phyloP scores from a whole-genome alignment of 2,888 invertebrate genomes.

The Scaptomyza polygonia region DNA sequence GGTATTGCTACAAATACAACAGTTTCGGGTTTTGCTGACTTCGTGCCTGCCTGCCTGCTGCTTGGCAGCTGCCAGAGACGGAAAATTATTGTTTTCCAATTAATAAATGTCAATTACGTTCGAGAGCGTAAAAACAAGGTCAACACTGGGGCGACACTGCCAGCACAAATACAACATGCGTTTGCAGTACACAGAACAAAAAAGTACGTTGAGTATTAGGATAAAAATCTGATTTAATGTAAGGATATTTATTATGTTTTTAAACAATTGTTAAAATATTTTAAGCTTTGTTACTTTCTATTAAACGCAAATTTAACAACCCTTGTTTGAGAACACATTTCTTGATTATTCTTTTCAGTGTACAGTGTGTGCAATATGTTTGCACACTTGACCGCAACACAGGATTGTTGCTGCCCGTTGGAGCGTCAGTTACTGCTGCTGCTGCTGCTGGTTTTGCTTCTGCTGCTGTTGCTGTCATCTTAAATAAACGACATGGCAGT shows the following conservation, averaged over 20 bases:
- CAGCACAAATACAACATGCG: slow-evolving; percentile 5
- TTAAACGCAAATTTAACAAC: too few relatives aligned
- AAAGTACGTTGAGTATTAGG: background rate
- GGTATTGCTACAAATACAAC: slow-evolving; percentile 17
- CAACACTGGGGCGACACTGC: slow-evolving; percentile 19
- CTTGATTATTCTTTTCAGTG: background rate
- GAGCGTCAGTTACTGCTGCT: slow-evolving; percentile 20
- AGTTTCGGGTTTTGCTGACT: slow-evolving; percentile 3
- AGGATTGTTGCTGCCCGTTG: slow-evolving; percentile 29
- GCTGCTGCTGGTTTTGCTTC: slow-evolving; percentile 17
- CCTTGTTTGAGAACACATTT: too few relatives aligned
- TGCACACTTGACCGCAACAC: slow-evolving; percentile 66
- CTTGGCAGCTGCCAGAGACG: slow-evolving; percentile 55
- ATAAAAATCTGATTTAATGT: too few relatives aligned
- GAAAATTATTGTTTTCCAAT: slow-evolving; percentile 79
- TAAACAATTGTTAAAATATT: too few relatives aligned
- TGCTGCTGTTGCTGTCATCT: slow-evolving; percentile 68
- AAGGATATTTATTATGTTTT: too few relatives aligned
- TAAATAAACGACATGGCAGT: slow-evolving; percentile 72
- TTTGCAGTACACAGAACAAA: slow-evolving; percentile 29
- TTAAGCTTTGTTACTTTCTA: too few relatives aligned
- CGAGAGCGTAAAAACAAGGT: slow-evolving; percentile 59
- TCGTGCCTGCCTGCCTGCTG: background rate
- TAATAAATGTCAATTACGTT: slow-evolving; percentile 78
- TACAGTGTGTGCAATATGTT: slow-evolving; percentile 63